These are phyloP conservation scores for Drosophila nannoptera DNA, from an alignment of 1,140 invertebrate species.

Conservation along the genomic window DNA sequence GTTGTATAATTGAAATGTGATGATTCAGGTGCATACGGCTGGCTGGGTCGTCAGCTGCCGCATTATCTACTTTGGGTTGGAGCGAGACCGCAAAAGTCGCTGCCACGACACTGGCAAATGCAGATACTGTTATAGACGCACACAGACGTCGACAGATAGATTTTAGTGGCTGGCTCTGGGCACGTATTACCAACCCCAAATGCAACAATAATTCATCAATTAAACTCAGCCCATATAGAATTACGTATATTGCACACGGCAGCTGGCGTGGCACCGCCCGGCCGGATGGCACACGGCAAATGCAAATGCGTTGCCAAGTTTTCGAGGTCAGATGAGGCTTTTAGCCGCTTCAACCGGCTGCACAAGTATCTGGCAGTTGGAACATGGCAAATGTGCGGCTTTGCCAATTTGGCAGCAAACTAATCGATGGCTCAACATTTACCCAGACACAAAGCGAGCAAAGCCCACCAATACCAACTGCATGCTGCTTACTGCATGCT, in stretches of 20 bases:
- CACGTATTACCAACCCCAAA: conserved; percentile 16
- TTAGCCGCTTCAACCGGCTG: conserved; percentile 20
- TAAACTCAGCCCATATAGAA: conserved; percentile 61
- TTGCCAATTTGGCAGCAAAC: conserved; percentile 65
- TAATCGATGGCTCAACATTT: conserved; percentile 75
- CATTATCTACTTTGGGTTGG: conserved; percentile 39
- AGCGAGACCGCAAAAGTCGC: conserved; percentile 50
- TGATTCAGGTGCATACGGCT: conserved; percentile 56
- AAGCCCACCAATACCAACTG: conserved; percentile 26
- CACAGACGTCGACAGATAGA: conserved; percentile 20
- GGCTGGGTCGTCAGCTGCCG: conserved; percentile 45
- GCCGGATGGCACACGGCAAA: conserved; percentile 11
- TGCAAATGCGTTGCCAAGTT: conserved; percentile 51
- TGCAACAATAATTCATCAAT: conserved; percentile 72
- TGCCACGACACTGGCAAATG: conserved; percentile 17
- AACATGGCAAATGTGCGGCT: conserved; percentile 57
- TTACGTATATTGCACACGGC: conserved; percentile 39
- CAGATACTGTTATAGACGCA: conserved; percentile 4
- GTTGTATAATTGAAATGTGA: conserved; percentile 62
- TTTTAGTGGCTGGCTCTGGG: conserved; percentile 19
- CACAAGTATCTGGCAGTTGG: conserved; percentile 7
- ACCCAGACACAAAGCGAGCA: conserved; percentile 67
- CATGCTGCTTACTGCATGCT: conserved; percentile 23
- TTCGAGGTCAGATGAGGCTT: conserved; percentile 47
- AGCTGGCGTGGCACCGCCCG: background rate